Base-by-base conservation (phyloP, 2,888 invertebrate species). In the Drosophila anomalata region DNA sequence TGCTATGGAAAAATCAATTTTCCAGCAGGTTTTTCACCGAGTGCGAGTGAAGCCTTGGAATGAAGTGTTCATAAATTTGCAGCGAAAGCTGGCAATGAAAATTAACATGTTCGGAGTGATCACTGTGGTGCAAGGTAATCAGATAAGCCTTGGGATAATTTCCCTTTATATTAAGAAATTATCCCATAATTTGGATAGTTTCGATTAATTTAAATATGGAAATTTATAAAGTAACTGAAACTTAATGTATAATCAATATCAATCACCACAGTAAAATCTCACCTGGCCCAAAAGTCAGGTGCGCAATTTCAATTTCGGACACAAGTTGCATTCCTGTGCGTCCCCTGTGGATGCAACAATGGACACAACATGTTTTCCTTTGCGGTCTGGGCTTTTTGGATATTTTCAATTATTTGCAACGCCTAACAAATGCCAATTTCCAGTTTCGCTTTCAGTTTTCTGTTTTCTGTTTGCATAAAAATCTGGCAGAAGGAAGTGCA, bases 341-440 rank as follows among this genome's bases (percentile, higher is more conserved):
- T 87, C 69, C 72, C 72, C 62, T 12, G 41, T 36, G 66, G 48
- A 33, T 31, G 22, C 55, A 50, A 41, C 39, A 55, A 26, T 58
- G 58, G 58, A 54, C n/a, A 55, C 44, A 58, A 44, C 67, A 52
- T 52, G 63, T 62, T 62, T 61, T 31, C 31, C 41, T 36, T 61
- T 79, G 87, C 72, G 79, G 83, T 85, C 75, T 75, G 77, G 73
- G 70, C 50, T 47, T 52, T 73, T 73, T 66, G 50, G 74, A 77
- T 63, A 56, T 67, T 88, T 87, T 84, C 84, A 88, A 88, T 88
- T 84, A 84, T 87, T 77, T 68, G 77, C 76, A 84, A 78, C 81
- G 88, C 81, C 88, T 81, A 88, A 77, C 87, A 70, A 87, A 88
- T 78, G 84, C 69, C 84, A 84, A 78, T 80, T 82, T 75, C 17